phyloP scores from a whole-genome alignment of 1,140 invertebrate species.

The Ridgeia piscesae region DNA sequence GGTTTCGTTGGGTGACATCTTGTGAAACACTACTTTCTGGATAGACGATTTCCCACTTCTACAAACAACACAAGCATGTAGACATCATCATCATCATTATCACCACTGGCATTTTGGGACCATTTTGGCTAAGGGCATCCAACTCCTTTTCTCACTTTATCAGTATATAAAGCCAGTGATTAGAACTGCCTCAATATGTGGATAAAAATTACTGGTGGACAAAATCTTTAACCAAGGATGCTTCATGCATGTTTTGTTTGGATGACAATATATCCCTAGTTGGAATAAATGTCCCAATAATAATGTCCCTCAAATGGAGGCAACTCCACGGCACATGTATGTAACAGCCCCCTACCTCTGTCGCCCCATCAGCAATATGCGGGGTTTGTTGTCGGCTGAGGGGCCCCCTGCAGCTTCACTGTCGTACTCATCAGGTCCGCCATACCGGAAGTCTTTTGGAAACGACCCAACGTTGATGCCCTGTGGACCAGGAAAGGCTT shows the following conservation, averaged over 20 bases:
- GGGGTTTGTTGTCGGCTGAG: constrained; percentile 63
- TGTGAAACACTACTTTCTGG: constrained; percentile 99
- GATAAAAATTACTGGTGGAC: too few relatives aligned
- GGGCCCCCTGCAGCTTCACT: constrained; percentile 56
- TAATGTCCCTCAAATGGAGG: too few relatives aligned
- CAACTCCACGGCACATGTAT: too few relatives aligned
- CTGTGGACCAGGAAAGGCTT: constrained; percentile 9
- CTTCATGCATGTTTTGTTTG: too few relatives aligned
- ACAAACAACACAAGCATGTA: constrained; percentile 12
- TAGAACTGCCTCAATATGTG: too few relatives aligned
- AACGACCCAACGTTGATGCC: constrained; percentile 72
- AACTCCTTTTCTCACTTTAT: too few relatives aligned
- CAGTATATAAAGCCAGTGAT: too few relatives aligned
- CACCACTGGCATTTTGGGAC: not conserved
- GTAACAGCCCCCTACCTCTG: constrained; percentile 67
- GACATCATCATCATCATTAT: not conserved
- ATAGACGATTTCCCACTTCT: constrained; percentile 99
- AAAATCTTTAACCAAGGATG: too few relatives aligned
- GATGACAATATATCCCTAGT: too few relatives aligned
- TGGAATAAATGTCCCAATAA: too few relatives aligned
- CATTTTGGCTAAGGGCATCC: too few relatives aligned
- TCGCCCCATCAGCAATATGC: constrained; percentile 93
- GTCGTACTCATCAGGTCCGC: constrained; percentile 72
- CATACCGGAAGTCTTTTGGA: constrained; percentile 91
- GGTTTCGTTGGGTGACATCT: constrained; percentile 99